Evolutionary conservation across 2,888 invertebrate species (phyloP), one percentile per base, ranked within the genome.

Genomic region (Trichogramma dendrolimi): DNA sequence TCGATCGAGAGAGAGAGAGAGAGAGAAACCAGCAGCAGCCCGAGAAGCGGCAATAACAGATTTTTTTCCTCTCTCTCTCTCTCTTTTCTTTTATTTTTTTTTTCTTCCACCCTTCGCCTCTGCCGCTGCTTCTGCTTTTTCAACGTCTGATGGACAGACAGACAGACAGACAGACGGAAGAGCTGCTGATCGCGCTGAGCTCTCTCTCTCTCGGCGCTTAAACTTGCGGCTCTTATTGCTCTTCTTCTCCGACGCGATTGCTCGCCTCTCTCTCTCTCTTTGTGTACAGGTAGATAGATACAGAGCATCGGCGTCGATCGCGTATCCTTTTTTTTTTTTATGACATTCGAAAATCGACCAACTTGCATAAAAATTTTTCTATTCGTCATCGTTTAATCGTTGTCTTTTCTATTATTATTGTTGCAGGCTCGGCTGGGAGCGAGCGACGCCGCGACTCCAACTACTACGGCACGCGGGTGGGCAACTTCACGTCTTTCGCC

Each of bases 401-500:
- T 11, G 1, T 6, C 11, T n/a, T 48, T 48, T 48, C 11, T 44
- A 2, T 55, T 59, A 4, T 57, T 55, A 57, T 40, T 10, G 43
- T 8, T 8, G 54, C 58, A 46, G 60, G 27, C 27, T 27, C 55
- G 1, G 8, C 4, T 6, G 27, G 27, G 2, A 27, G 2, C 2
- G 27, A 27, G 27, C 27, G 27, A 27, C 27, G 48, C 11, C 11
- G 27, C 6, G 55, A 40, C 4, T 40, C 44, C 1, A 65, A 65
- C 44, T 60, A 58, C 43, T 63, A 88, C 76, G 94, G 94, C 27
- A 86, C 87, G 38, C 77, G 83, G 62, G 90, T 94, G 68, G 94
- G 93, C 56, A 81, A 83, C 1, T 83, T 94, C 60, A 84, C 84
- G 42, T 85, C 86, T 65, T 90, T 88, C 77, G 90, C 89, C 0